These are phyloP conservation scores for Phaethornis superciliosus DNA, from an alignment of 2,113 vertebrate genomes.

Conservation along the genomic window DNA sequence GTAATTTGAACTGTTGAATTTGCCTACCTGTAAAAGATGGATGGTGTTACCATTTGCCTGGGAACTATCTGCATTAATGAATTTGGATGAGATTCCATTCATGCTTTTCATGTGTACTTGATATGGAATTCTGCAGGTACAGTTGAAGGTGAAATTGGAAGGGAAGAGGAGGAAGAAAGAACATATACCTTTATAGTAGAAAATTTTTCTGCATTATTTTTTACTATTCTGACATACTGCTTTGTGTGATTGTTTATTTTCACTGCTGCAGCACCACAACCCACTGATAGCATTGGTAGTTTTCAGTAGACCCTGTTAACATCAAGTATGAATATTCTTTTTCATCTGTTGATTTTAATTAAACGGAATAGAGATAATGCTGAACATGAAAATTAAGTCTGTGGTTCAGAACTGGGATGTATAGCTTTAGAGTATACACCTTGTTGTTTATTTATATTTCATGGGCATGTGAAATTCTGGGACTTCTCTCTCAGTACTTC, in stretches of 20 bases:
- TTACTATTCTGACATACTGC: background rate
- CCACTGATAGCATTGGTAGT: background rate
- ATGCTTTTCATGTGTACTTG: slow-evolving; percentile 31
- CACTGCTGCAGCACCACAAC: background rate
- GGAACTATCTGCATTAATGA: slow-evolving; percentile 56
- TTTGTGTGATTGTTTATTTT: background rate
- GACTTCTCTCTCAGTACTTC: background rate
- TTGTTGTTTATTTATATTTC: background rate
- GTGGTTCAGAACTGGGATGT: background rate
- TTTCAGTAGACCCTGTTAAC: background rate
- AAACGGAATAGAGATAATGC: background rate
- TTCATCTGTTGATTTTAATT: background rate
- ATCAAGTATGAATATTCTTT: background rate
- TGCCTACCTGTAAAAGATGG: slow-evolving; percentile 52
- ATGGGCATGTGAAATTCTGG: background rate
- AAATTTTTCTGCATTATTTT: background rate
- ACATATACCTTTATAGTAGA: background rate
- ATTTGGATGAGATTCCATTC: slow-evolving; percentile 46
- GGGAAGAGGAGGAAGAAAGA: background rate
- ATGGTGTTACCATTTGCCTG: slow-evolving; percentile 40
- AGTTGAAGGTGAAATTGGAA: background rate
- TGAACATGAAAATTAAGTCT: background rate
- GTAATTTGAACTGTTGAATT: slow-evolving; percentile 50
- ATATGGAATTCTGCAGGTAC: background rate
- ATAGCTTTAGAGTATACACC: background rate